Conservation (phyloP, 2,797 vertebrate genomes). For the Meda fulgida region DNA sequence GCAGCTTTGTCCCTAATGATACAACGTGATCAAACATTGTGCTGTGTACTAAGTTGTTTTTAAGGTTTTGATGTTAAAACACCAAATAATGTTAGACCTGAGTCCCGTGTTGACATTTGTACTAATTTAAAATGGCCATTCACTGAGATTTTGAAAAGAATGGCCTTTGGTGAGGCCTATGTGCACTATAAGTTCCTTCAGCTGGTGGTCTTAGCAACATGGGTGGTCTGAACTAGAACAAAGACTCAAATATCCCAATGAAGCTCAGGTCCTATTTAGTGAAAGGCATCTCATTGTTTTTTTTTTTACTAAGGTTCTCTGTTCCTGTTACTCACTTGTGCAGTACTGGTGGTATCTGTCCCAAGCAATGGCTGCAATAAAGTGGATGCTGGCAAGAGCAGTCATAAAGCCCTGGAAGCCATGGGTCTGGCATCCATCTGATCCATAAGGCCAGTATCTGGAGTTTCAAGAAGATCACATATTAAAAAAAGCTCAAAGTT, state of each 20-base stretch:
- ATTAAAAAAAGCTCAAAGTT: not conserved
- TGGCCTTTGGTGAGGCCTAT: not conserved
- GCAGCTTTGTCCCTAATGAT: slow-evolving; percentile 81
- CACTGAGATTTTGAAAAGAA: slow-evolving; percentile 12
- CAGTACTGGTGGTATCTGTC: slow-evolving; percentile 94
- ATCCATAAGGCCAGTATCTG: slow-evolving; percentile 95
- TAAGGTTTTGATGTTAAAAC: not conserved
- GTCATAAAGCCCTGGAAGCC: slow-evolving; percentile 93
- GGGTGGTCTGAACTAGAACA: slow-evolving; percentile 26
- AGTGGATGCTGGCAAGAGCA: slow-evolving; percentile 90
- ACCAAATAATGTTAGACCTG: not conserved
- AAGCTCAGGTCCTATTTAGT: not conserved
- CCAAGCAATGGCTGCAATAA: slow-evolving; percentile 91
- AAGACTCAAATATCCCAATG: slow-evolving; percentile 22
- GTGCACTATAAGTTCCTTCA: slow-evolving; percentile 29
- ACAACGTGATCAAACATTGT: not conserved
- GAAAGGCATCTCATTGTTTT: slow-evolving; percentile 1
- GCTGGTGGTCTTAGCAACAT: slow-evolving; percentile 50
- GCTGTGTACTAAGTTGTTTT: not conserved
- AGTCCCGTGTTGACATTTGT: not conserved
- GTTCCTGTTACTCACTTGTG: slow-evolving; percentile 79
- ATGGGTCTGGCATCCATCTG: slow-evolving; percentile 90
- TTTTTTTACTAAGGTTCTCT: not conserved
- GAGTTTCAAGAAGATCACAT: slow-evolving; percentile 20
- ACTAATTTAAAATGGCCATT: slow-evolving; percentile 28